Base-by-base conservation (phyloP, 2,797 vertebrate species). In the Trichosurus vulpecula region DNA sequence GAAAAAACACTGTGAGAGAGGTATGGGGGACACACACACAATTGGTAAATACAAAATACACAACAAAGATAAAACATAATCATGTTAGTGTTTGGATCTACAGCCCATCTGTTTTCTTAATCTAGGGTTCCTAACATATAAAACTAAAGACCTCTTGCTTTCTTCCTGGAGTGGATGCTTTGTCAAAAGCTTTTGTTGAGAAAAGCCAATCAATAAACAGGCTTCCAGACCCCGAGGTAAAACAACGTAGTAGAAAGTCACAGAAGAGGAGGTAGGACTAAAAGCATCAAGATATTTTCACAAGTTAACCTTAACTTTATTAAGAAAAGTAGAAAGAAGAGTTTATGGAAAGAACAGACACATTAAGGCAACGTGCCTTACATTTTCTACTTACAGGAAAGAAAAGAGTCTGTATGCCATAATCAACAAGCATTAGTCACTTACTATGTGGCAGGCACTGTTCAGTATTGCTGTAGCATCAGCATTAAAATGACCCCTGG, bases 11-110 rank as follows among this genome's bases (percentile, higher is more conserved):
- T 91, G 6, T 81, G 92, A 92, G 61, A 96, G 47, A 35, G 30
- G 35, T 57, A 92, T 91, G 91, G 92, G n/a, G 94, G 22, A 96
- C 54, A 94, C 81, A 97, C 61, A 89, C n/a, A 94, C 41, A 90
- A 92, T 55, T 87, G 51, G 31, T n/a, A 74, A 92, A 61, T 41
- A 31, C 8, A 87, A 41, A 57, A 94, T 30, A 95, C 12, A 93
- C 54, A 93, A 92, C 41, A 90, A 52, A 95, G 81, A 66, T 29
- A 19, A 52, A 54, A 94, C 56, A 92, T 92, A 92, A 93, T 13
- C 89, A 91, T 12, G 90, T 54, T 31, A 51, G 51, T 66, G 74
- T 66, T 96, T 52, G 9, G 0, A 56, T 57, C 53, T 56, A 89
- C 16, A 66, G 91, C 56, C 56, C 66, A n/a, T 3, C n/a, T 35